Conservation (phyloP, 2,113 vertebrate species). For the Osmerus eperlanus region DNA sequence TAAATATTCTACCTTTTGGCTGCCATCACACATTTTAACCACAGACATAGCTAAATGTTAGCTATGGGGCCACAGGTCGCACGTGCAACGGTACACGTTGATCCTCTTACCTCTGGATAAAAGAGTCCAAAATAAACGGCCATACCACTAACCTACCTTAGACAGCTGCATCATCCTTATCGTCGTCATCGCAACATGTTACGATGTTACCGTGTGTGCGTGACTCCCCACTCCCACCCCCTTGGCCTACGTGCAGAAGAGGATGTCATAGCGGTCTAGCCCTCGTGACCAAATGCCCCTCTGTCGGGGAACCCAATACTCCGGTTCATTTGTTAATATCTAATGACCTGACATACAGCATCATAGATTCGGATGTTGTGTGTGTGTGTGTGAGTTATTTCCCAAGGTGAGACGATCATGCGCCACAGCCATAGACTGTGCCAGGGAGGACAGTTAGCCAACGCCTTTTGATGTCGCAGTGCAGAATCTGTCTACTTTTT, state of each 20-base stretch:
- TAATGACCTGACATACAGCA: neutral
- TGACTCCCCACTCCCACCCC: neutral
- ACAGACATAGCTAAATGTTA: neutral
- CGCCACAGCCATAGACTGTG: neutral
- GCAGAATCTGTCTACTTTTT: slow-evolving; percentile 38
- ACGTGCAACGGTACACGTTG: neutral
- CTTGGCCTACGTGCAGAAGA: neutral
- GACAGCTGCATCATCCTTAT: too few relatives aligned
- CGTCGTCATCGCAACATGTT: too few relatives aligned
- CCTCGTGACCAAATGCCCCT: too few relatives aligned
- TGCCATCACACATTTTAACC: too few relatives aligned
- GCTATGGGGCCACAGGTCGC: neutral
- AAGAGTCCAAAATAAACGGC: too few relatives aligned
- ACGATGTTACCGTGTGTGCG: neutral
- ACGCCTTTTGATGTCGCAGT: slow-evolving; percentile 55
- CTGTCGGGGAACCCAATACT: too few relatives aligned
- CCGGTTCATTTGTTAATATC: neutral
- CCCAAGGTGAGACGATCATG: neutral
- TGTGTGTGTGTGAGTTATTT: neutral
- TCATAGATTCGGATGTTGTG: neutral
- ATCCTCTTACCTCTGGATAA: neutral
- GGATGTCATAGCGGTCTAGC: neutral
- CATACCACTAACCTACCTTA: too few relatives aligned
- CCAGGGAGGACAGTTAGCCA: slow-evolving; percentile 29
- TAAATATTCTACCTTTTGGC: too few relatives aligned